phyloP scores from a whole-genome alignment of 2,797 vertebrate species.

The Sebastiscus tertius region DNA sequence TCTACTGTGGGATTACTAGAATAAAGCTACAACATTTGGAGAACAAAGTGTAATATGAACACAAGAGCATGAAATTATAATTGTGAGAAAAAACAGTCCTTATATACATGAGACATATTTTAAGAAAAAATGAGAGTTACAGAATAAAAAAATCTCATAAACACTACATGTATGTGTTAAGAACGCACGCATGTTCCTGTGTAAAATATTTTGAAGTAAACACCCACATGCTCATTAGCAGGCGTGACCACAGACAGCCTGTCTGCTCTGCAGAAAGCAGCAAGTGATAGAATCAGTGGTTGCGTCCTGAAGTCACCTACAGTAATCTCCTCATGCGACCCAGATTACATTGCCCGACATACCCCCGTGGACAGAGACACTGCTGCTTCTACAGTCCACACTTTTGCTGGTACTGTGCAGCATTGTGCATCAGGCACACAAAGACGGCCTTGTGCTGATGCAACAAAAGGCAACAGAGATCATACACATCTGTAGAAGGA shows the following conservation, averaged over 20 bases:
- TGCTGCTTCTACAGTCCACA: slow-evolving; percentile 45
- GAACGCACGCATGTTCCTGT: neutral
- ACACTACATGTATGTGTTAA: neutral
- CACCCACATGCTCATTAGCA: neutral
- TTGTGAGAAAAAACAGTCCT: neutral
- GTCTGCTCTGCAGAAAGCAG: neutral
- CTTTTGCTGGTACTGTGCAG: slow-evolving; percentile 42
- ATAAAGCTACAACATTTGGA: neutral
- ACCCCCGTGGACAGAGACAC: slow-evolving; percentile 20
- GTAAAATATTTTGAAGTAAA: neutral
- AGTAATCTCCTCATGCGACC: slow-evolving; percentile 59
- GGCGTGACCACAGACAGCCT: slow-evolving; percentile 2
- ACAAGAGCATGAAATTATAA: neutral
- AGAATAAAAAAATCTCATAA: neutral
- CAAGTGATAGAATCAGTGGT: slow-evolving; percentile 10
- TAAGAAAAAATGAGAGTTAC: neutral
- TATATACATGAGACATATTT: neutral
- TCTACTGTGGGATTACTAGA: neutral
- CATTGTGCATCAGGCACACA: slow-evolving; percentile 60
- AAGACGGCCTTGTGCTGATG: slow-evolving; percentile 76
- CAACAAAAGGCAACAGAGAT: slow-evolving; percentile 81
- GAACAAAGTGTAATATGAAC: neutral
- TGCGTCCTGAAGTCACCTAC: slow-evolving; percentile 49
- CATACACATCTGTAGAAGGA: slow-evolving; percentile 76
- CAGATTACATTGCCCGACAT: slow-evolving; percentile 55